phyloP scores from a whole-genome alignment of 2,797 vertebrate genomes.

The Microctenopoma stevenorrisi region DNA sequence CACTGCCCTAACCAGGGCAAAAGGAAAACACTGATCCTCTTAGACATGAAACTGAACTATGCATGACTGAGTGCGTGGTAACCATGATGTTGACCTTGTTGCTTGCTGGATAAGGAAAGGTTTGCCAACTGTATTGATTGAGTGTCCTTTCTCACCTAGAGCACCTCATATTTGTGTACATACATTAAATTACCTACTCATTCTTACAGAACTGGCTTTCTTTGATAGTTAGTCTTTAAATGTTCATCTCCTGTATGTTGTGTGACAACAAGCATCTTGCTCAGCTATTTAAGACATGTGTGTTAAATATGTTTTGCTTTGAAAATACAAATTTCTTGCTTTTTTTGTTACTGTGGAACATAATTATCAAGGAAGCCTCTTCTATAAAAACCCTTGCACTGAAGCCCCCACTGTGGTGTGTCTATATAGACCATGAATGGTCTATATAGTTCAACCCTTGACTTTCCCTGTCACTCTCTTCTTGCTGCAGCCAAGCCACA shows the following conservation, averaged over 20 bases:
- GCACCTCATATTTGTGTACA: not conserved
- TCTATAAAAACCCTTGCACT: no score
- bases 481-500: slow-evolving; percentile 32
- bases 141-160: not conserved
- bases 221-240: not conserved
- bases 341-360: not conserved
- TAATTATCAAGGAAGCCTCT: not conserved
- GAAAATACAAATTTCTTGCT: not conserved
- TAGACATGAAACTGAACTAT: slow-evolving; percentile 57
- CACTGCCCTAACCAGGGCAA: slow-evolving; percentile 46
- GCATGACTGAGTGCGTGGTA: slow-evolving; percentile 29
- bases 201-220: not conserved
- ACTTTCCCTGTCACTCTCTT: slow-evolving; percentile 1
- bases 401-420: not conserved
- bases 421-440: not conserved
- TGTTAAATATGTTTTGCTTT: no score
- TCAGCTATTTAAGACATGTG: not conserved
- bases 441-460: slow-evolving; percentile 7
- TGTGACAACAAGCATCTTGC: no score
- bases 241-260: no score
- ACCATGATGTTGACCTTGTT: slow-evolving; percentile 63
- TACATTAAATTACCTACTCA: not conserved
- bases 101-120: slow-evolving; percentile 19
- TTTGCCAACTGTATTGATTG: slow-evolving; percentile 22
- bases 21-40: slow-evolving; percentile 54